Evolutionary conservation across 2,888 invertebrate genomes (phyloP).

Genomic region (Microplitis manilae): DNA sequence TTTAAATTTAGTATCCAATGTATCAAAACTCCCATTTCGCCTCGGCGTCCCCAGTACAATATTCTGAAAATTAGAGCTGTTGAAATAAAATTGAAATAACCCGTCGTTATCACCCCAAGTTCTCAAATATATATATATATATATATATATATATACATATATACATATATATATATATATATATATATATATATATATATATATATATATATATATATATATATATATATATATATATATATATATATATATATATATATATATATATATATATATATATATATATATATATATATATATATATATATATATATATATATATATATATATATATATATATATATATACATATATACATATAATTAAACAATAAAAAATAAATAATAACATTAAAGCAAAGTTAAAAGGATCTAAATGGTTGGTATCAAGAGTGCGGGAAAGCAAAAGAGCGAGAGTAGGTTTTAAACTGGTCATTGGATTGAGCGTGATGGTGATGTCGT

Average conservation of each 20-base stretch:
- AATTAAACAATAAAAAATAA: background rate
- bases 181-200: constrained; percentile 1
- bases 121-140: background rate
- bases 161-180: background rate
- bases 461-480: constrained; percentile 58
- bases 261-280: constrained; percentile 1
- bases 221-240: constrained; percentile 1
- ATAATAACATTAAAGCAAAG: constrained; percentile 1
- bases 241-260: constrained; percentile 1
- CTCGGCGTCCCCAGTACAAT: too few species aligned
- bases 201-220: constrained; percentile 1
- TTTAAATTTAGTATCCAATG: too few species aligned
- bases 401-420: constrained; percentile 17
- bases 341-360: background rate
- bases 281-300: constrained; percentile 1
- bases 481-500: constrained; percentile 56
- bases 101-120: too few species aligned
- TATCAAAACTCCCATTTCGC: too few species aligned
- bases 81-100: too few species aligned
- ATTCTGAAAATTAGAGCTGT: too few species aligned
- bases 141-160: constrained; percentile 2
- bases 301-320: constrained; percentile 5
- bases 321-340: too few species aligned
- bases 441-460: constrained; percentile 43
- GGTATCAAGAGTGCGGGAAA: constrained; percentile 2